Evolutionary conservation across 2,888 invertebrate genomes (phyloP), one percentile per base, ranked within the genome.

Genomic region (Keiferia lycopersicella): DNA sequence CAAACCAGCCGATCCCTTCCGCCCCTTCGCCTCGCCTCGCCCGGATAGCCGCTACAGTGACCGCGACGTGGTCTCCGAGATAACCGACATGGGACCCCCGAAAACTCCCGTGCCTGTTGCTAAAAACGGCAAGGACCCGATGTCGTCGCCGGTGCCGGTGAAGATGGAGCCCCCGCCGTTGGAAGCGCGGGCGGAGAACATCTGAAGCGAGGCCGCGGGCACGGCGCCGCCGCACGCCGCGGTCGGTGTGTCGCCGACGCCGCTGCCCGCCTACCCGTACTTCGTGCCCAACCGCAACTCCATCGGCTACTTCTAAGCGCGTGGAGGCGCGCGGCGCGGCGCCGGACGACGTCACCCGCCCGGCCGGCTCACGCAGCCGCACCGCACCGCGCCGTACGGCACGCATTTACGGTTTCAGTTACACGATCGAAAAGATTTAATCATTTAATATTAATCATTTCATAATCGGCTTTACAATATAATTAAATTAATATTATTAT

Each of bases 11-110:
- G 93, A 91, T 67, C 90, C 91, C 10, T 92, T 90, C 92, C 92
- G 88, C 87, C 94, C 77, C 78, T 94, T 81, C 89, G 92, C 93
- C 14, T 93, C 93, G 22, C 93, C 93, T 3, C 91, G 93, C 57
- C 89, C 92, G 48, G 91, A 92, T 67, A 88, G 92, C 86, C 92
- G 96, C 92, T 93, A 94, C 92, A 87, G 94, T 90, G 87, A 96
- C 91, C 93, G 95, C 82, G 93, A 95, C 81, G 80, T 93, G 50
- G 73, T 80, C 48, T 70, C 85, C 1, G 87, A 88, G 48, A 80
- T 85, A 8, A 86, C 83, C 26, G 89, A 89, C 20, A 91, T 90
- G 89, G 89, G 90, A 41, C 87, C 87, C 48, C 88, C 92, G 16
- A 87, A 88, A 76, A 90, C 83, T 2, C 89, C 83, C 67, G 77